Base-by-base conservation (phyloP, 2,888 invertebrate genomes). In the Macrosiphum euphorbiae region DNA sequence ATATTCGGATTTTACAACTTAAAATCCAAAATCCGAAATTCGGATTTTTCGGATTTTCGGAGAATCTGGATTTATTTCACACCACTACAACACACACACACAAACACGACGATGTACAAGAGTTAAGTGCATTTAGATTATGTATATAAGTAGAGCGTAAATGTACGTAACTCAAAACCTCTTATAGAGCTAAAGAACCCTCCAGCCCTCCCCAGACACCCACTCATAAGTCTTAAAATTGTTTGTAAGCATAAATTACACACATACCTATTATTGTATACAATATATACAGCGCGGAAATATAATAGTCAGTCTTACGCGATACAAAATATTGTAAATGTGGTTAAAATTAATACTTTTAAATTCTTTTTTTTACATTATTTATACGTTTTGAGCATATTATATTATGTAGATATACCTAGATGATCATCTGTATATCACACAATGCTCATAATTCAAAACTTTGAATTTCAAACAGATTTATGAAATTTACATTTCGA, bases 11-110 rank as follows among this genome's bases (percentile, higher is more conserved):
- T 47, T 47, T 47, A 47, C 47, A 47, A 47, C 47, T 47, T 47
- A 47, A 47, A 47, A 47, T 47, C 47, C 47, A 47, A 47, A 47
- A 7, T 47, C 47, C 47, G 47, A 47, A 47, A 47, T 47, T 7
- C 47, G 47, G 47, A 47, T 47, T 47, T 47, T 47, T 47, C 47
- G 47, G 47, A 47, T 47, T 47, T 47, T 47, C 47, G 47, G 47
- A 47, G 47, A 47, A 47, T 47, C 47, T 7, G 47, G 47, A 47
- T 47, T 47, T 47, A 47, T 47, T 47, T 47, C 47, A 47, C 47
- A 47, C 47, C 47, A 47, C 47, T 47, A 47, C n/a, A 90, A 90
- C 94, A 88, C 88, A 87, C 50, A 88, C 61, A 87, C 61, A 55
- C 88, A n/a, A 28, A 26, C 44, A 11, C 16, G 44, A 44, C 86